Conservation (phyloP, 2,113 vertebrate genomes). For the Marmota monax region DNA sequence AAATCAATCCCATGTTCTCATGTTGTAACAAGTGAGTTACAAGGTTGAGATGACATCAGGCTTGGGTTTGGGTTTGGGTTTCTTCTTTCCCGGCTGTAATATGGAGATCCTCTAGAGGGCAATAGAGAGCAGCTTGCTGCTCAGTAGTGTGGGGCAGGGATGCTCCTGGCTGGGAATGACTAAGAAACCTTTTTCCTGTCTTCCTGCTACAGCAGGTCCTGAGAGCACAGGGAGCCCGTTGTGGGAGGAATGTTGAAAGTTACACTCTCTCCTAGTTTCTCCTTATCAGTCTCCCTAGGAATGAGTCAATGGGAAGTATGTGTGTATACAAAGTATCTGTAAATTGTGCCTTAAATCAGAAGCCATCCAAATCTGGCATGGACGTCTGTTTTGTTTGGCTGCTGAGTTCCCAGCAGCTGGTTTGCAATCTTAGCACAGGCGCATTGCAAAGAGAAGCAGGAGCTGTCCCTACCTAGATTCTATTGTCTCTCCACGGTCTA, state of each 20-base stretch:
- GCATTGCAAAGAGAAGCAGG: neutral
- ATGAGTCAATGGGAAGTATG: neutral
- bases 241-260: neutral
- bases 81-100: neutral
- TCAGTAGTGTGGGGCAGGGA: neutral
- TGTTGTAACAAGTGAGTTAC: neutral
- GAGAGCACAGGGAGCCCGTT: neutral
- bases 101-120: slow-evolving; percentile 59
- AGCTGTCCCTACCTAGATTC: neutral
- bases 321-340: neutral
- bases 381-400: neutral
- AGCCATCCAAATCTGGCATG: neutral
- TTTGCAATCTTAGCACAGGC: neutral
- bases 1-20: neutral
- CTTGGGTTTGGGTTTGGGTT: neutral
- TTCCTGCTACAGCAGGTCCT: neutral
- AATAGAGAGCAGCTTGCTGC: slow-evolving; percentile 46
- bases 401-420: neutral
- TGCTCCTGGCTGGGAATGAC: neutral
- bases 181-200: neutral
- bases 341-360: slow-evolving; percentile 1
- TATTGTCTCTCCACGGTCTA: neutral
- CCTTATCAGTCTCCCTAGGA: neutral
- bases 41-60: neutral
- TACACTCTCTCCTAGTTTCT: neutral